Conservation (phyloP, 2,888 invertebrate genomes). For the Neuroscelio doddi region DNA sequence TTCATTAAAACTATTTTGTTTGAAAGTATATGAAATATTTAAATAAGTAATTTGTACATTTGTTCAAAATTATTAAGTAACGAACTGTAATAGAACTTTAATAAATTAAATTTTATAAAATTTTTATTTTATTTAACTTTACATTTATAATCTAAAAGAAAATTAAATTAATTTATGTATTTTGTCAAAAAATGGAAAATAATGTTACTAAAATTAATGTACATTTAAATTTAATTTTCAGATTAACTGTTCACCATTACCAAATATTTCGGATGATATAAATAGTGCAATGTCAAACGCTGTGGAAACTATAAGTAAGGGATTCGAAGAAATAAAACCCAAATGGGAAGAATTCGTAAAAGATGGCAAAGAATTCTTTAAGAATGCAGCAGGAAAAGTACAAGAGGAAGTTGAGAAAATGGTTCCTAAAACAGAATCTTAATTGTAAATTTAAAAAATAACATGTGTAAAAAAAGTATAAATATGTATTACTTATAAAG, state of each 20-base stretch:
- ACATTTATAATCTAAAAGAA: too few relatives aligned
- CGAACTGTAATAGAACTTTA: too few relatives aligned
- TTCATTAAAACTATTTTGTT: too few relatives aligned
- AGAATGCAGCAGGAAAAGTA: constrained; percentile 50
- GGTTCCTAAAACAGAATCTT: constrained; percentile 53
- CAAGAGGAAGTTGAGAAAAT: constrained; percentile 51
- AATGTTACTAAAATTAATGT: too few relatives aligned
- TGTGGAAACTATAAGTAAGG: constrained; percentile 41
- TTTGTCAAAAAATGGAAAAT: background rate
- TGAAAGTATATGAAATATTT: too few relatives aligned
- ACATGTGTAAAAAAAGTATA: background rate
- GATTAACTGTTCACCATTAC: background rate
- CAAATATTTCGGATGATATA: constrained; percentile 6
- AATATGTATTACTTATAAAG: too few relatives aligned
- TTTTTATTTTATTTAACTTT: too few relatives aligned
- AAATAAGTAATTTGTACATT: too few relatives aligned
- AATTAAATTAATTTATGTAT: constrained; percentile 8
- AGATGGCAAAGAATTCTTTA: constrained; percentile 46
- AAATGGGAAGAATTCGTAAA: constrained; percentile 47
- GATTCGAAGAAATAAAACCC: constrained; percentile 49
- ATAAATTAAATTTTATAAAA: too few relatives aligned
- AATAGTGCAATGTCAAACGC: constrained; percentile 8
- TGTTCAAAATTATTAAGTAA: too few relatives aligned
- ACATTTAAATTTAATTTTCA: background rate
- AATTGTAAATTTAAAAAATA: constrained; percentile 8